Percentiles rank a stretch among this genome's conserved stretches.
Conservation (phyloP, 1,140 invertebrate genomes). For the Pissodes strobi region DNA sequence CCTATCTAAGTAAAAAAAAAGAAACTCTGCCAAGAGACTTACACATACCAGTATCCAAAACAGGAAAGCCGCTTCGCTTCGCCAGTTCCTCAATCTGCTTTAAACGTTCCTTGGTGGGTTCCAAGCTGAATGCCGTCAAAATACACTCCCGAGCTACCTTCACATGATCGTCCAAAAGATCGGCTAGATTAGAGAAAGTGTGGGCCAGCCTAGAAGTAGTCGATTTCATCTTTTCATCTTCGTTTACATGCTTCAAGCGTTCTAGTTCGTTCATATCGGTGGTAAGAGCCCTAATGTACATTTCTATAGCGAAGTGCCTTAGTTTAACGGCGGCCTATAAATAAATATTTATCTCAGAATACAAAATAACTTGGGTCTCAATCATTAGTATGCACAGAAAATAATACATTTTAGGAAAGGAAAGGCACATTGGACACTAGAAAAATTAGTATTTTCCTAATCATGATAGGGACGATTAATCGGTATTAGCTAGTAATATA, state of each 20-base stretch:
- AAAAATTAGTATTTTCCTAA: too few species aligned
- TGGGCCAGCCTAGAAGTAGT: slow-evolving; percentile 61
- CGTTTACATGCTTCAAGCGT: slow-evolving; percentile 63
- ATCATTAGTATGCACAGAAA: too few species aligned
- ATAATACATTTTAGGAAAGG: too few species aligned
- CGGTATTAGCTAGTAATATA: too few species aligned
- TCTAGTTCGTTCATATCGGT: slow-evolving; percentile 78
- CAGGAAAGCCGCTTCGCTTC: slow-evolving; percentile 59
- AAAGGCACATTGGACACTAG: too few species aligned
- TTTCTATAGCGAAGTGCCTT: slow-evolving; percentile 69
- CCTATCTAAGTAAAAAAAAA: too few species aligned
- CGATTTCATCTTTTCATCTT: slow-evolving; percentile 60
- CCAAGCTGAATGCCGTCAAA: slow-evolving; percentile 68
- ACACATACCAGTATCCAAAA: slow-evolving; percentile 44
- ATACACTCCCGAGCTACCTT: slow-evolving; percentile 66
- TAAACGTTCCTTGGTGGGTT: slow-evolving; percentile 62
- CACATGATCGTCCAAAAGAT: slow-evolving; percentile 61
- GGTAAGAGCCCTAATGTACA: slow-evolving; percentile 74
- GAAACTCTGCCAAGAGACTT: too few species aligned
- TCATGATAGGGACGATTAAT: too few species aligned
- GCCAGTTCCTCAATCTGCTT: slow-evolving; percentile 61
- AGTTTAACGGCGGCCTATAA: slow-evolving; percentile 66
- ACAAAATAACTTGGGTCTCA: too few species aligned
- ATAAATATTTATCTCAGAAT: too few species aligned
- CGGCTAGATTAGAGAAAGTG: slow-evolving; percentile 64